Percentiles rank a stretch among this genome's conserved stretches.
phyloP scores from a whole-genome alignment of 2,888 invertebrate genomes.

The Aradus depressus region DNA sequence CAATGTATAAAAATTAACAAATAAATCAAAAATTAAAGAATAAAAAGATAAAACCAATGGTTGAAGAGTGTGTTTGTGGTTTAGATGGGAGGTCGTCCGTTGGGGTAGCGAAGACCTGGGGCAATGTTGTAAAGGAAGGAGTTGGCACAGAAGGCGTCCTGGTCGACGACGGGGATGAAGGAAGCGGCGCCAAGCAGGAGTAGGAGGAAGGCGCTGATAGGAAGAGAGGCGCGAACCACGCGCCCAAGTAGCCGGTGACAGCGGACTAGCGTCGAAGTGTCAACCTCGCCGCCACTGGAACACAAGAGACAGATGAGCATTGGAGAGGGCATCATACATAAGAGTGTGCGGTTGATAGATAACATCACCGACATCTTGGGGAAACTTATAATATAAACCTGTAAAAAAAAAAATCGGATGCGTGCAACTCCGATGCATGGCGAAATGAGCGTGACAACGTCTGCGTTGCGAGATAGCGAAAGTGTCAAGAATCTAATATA shows the following conservation, averaged over 20 bases:
- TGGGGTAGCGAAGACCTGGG: conserved; percentile 79
- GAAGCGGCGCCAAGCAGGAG: conserved; percentile 87
- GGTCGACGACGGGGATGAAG: conserved; percentile 77
- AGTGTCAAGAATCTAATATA: no score
- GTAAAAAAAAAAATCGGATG: no score
- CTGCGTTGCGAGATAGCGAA: no score
- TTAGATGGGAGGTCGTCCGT: conserved; percentile 88
- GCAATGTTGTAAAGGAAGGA: conserved; percentile 72
- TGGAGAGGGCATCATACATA: no score
- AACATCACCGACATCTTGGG: no score
- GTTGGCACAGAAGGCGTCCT: conserved; percentile 74
- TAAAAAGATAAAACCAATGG: conserved; percentile 4
- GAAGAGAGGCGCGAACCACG: conserved; percentile 81
- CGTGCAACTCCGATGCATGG: no score
- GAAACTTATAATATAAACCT: no score
- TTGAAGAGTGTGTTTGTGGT: no score
- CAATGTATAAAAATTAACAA: conserved; percentile 1
- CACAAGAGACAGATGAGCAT: no score
- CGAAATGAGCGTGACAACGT: no score
- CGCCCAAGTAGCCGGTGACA: conserved; percentile 78
- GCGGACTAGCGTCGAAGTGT: conserved; percentile 55
- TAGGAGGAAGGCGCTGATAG: conserved; percentile 88
- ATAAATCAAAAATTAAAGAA: conserved; percentile 6
- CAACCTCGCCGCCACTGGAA: conserved; percentile 41
- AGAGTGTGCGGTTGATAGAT: no score